Base-by-base conservation (phyloP, 2,888 invertebrate genomes). In the Platynereis dumerilii region DNA sequence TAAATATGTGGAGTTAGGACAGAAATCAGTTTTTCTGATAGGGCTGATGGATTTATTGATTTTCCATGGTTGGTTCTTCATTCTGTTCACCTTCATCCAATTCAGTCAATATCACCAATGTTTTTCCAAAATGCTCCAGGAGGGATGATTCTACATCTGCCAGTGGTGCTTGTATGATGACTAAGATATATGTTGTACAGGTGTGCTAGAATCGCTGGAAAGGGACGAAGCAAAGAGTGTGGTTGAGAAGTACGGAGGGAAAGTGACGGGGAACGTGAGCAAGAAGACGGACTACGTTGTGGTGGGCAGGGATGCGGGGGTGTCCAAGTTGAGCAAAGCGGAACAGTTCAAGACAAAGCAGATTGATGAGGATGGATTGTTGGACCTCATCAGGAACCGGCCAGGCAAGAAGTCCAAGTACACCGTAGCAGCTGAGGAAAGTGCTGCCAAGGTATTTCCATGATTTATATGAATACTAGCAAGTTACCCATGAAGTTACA, bases 271-370 rank as follows among this genome's bases (percentile, higher is more conserved):
- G 48, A 85, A 87, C 53, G 87, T 96, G 24, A 92, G 93, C 66
- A 90, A 89, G 77, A 92, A 91, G 86, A 91, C 92, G 7, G 90
- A 89, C 74, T 95, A 93, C 82, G 81, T 96, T 1, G 86, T 96
- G 26, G 89, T 91, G 1, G 96, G 96, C 0, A 91, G 93, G 59
- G 92, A 95, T 60, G 88, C 93, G 0, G 96, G 96, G 0, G 92
- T 91, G 7, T 87, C 91, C 2, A 96, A 96, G 87, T 80, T 93
- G 53, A 88, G 88, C 0, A 94, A 93, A 83, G 87, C 86, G 69
- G 66, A 39, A n/a, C 76, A 83, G 63, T 86, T 91, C 27, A 88
- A 89, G 20, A 89, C 92, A n/a, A 89, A 89, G 77, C 87, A 90
- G 61, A 85, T 96, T 28, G 88, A 88, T 69, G 95, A 96, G 86